Conservation (phyloP, 2,113 vertebrate genomes). For the Struthidea cinerea region DNA sequence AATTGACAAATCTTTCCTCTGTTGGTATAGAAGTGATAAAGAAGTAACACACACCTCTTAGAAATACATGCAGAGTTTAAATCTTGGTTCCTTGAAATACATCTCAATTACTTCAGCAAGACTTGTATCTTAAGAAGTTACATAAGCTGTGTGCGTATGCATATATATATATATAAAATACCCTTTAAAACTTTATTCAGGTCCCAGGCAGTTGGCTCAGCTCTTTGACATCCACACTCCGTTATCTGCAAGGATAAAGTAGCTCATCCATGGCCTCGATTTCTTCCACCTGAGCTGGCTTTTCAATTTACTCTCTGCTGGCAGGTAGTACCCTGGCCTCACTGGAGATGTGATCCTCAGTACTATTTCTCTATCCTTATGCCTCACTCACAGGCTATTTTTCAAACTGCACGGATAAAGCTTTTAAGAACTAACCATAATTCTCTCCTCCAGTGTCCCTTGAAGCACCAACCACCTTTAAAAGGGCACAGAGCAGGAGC, state of each 20-base stretch:
- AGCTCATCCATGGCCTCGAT: background rate
- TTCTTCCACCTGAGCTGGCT: background rate
- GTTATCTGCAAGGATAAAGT: background rate
- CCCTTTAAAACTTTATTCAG: background rate
- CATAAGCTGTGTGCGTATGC: rapidly evolving
- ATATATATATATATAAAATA: background rate
- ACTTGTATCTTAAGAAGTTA: background rate
- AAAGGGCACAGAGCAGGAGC: background rate
- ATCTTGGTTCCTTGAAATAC: background rate
- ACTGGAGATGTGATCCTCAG: background rate
- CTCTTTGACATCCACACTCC: background rate
- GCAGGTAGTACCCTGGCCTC: background rate
- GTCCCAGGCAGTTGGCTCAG: background rate
- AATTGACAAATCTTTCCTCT: background rate
- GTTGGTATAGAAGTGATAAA: background rate
- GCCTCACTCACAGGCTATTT: background rate
- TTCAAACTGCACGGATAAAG: background rate
- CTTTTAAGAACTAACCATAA: background rate
- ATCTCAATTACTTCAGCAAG: background rate
- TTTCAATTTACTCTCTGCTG: background rate
- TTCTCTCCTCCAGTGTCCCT: background rate
- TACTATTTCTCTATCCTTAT: background rate
- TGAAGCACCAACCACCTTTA: background rate
- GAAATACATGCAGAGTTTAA: background rate
- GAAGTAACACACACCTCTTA: background rate